Base-by-base conservation (phyloP, 1,140 invertebrate species). In the Aethina tumida region DNA sequence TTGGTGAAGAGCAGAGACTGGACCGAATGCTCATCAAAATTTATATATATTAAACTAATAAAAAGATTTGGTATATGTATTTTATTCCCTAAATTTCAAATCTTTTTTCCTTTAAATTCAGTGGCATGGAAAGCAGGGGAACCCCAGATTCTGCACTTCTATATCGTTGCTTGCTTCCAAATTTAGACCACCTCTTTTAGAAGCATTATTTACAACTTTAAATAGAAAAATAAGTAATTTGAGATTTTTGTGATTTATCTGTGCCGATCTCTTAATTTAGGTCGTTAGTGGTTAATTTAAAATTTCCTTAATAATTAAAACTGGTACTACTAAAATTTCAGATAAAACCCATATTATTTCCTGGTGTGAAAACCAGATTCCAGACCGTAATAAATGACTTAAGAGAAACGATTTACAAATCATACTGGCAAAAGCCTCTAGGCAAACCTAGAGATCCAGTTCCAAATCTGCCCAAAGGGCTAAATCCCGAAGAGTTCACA, bases 381-480 rank as follows among this genome's bases (percentile, higher is more conserved):
- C 59, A 68, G 54, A 59, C 55, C 7, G 44, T 73, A 2, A 61
- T 67, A 28, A 55, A 60, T 12, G 67, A 73, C 39, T 52, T 73
- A 4, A 67, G 65, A 47, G 64, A 68, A 31, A 69, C 69, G 0
- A 36, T 60, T 3, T 70, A 68, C 47, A 21, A 50, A 6, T 69
- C 66, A 4, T 70, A 67, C 39, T 73, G 70, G 70, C 64, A 62
- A 36, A 61, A 62, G 41, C 43, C 56, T 22, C 35, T 70, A 12
- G 69, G 67, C 5, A 53, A 55, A 47, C 31, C 47, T 2, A 49
- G 49, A 35, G 69, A 71, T 56, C 52, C 59, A 10, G 55, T 60
- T 13, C 64, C 65, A 17, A 65, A 66, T 53, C 45, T 72, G 24
- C 69, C 70, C 8, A 55, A 58, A 39, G 66, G 64, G 29, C 62